phyloP scores from a whole-genome alignment of 2,113 vertebrate species.

The Vicugna pacos region DNA sequence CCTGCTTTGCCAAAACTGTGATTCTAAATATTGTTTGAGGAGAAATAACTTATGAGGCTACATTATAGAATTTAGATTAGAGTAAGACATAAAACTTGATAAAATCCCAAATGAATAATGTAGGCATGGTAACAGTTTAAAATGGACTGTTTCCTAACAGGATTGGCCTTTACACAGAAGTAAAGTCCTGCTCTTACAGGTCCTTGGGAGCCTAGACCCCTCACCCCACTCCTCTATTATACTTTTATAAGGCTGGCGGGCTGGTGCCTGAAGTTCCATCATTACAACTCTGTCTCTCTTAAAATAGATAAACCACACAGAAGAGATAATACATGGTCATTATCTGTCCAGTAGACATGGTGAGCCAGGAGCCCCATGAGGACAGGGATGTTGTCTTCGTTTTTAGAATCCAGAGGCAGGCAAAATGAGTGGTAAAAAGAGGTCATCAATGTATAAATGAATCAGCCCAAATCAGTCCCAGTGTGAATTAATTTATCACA shows the following conservation, averaged over 20 bases:
- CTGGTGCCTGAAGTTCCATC: background rate
- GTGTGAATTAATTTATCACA: background rate
- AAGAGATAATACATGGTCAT: background rate
- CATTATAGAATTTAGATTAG: background rate
- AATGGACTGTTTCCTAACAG: background rate
- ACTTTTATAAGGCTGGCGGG: background rate
- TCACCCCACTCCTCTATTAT: background rate
- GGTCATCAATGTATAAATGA: background rate
- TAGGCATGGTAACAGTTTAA: background rate
- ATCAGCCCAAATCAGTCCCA: background rate
- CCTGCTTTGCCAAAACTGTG: background rate
- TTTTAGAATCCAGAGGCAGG: background rate
- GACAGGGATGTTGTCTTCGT: background rate
- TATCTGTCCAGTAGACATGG: background rate
- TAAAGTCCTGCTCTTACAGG: no score
- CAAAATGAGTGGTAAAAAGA: background rate
- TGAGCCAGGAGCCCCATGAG: background rate
- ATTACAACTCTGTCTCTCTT: background rate
- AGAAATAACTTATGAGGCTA: background rate
- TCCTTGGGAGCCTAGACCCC: background rate
- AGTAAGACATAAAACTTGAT: background rate
- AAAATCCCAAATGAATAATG: background rate
- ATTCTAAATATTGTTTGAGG: background rate
- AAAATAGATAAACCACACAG: background rate
- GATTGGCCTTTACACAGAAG: background rate